Evolutionary conservation across 1,140 invertebrate species (phyloP).

Genomic region (Gyrodactylus bullatarudis): DNA sequence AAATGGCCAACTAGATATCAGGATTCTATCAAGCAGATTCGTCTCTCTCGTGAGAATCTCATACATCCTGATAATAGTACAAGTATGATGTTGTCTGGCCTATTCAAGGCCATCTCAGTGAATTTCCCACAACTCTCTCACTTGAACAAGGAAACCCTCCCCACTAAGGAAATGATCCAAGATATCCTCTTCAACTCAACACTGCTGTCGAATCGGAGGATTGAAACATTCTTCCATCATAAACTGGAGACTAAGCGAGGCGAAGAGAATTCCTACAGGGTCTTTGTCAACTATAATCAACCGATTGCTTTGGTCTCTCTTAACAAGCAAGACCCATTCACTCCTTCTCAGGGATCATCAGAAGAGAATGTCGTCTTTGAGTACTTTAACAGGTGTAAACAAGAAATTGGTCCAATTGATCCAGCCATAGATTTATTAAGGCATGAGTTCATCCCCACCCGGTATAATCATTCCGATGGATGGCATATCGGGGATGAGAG

Average conservation of each 20-base stretch:
- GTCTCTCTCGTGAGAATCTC: background rate
- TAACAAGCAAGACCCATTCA: background rate
- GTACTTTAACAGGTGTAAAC: background rate
- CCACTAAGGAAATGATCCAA: no score
- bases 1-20: background rate
- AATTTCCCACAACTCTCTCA: background rate
- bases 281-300: background rate
- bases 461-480: background rate
- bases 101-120: background rate
- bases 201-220: background rate
- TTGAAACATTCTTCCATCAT: background rate
- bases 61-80: background rate
- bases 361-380: no score
- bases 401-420: background rate
- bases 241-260: no score
- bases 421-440: background rate
- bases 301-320: background rate
- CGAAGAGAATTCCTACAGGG: background rate
- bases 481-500: background rate
- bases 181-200: background rate
- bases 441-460: background rate
- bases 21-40: background rate
- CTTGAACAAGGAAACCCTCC: no score
- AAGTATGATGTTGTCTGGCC: background rate
- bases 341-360: background rate